These are phyloP conservation scores for Aurelia sp. DNA, from an alignment of 30 jellyfish, hydroid and myxozoan genomes.

Conservation along the genomic window DNA sequence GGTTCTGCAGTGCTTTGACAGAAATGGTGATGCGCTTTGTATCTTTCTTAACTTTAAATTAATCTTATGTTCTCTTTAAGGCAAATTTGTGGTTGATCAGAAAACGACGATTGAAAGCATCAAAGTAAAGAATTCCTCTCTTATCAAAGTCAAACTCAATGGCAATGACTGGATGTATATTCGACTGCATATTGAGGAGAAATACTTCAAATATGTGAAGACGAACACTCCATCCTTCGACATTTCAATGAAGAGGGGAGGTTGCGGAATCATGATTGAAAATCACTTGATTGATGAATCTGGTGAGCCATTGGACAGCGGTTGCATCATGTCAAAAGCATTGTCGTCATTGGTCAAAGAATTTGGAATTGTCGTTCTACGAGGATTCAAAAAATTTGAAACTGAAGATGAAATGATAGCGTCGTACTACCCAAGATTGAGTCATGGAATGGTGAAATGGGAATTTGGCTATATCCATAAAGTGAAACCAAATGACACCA, in stretches of 20 bases:
- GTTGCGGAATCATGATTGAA: slow-evolving; percentile 39
- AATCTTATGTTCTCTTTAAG: not conserved
- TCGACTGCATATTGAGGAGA: slow-evolving; percentile 3
- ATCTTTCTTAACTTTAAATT: too few species aligned
- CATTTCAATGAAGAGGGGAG: slow-evolving; percentile 17
- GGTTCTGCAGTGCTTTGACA: too few species aligned
- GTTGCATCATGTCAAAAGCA: slow-evolving; percentile 11
- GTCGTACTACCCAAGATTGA: not conserved
- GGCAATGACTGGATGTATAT: slow-evolving; percentile 45
- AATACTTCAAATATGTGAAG: not conserved
- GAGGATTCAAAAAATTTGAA: slow-evolving; percentile 58
- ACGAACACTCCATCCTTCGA: not conserved
- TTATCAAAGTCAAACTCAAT: slow-evolving; percentile 18
- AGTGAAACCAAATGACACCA: slow-evolving; percentile 19
- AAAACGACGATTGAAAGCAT: not conserved
- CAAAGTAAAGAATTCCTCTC: not conserved
- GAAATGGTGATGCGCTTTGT: too few species aligned
- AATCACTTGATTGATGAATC: not conserved
- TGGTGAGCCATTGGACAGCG: slow-evolving; percentile 18
- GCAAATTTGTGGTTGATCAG: slow-evolving; percentile 40
- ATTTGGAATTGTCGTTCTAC: slow-evolving; percentile 63
- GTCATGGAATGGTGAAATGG: slow-evolving; percentile 53
- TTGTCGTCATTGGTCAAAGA: slow-evolving; percentile 29
- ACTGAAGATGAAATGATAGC: slow-evolving; percentile 22
- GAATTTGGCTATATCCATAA: slow-evolving; percentile 52